Base-by-base conservation (phyloP, 1,140 invertebrate genomes). In the Gryon sp. region DNA sequence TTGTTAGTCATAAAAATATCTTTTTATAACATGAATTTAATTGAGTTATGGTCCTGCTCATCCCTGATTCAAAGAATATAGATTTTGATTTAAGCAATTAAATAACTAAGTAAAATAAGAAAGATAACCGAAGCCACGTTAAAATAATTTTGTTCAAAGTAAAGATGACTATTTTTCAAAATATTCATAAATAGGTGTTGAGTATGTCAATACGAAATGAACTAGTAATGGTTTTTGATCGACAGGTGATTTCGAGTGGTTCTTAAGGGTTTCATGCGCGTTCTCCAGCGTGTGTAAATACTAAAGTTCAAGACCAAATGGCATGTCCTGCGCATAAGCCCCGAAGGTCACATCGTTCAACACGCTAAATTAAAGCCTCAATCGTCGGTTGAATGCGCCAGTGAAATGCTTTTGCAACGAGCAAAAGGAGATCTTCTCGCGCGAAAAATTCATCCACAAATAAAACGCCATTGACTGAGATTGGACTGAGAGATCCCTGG, bases 281-380 rank as follows among this genome's bases (percentile, higher is more conserved):
- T 72, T 68, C 50, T 55, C 45, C 46, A 57, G 46, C 48, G 38
- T 55, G 55, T 62, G 68, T 62, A 36, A 68, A 65, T 65, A 69
- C 66, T 45, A 26, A 65, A 57, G 65, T 75, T 75, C 22, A 72
- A 75, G 66, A 79, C 70, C 70, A 75, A 60, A 79, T 75, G 62
- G 65, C 48, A 72, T 72, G 66, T 76, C 66, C 76, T 72, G 77
- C 57, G 66, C 57, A 55, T 60, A 65, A 63, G 66, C 60, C 32
- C 32, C 48, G 66, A 78, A 74, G 69, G 70, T 78, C 65, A 66
- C 43, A 60, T 68, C 50, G 41, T 57, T 63, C 62, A 53, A 60
- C 70, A 75, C 50, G 76, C 76, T 69, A 79, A 75, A 75, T 79
- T 75, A 79, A 75, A 74, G 65, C 55, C 73, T n/a, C 26, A n/a